Evolutionary conservation across 2,113 vertebrate genomes (phyloP).

Genomic region (Lipophrys pholis): DNA sequence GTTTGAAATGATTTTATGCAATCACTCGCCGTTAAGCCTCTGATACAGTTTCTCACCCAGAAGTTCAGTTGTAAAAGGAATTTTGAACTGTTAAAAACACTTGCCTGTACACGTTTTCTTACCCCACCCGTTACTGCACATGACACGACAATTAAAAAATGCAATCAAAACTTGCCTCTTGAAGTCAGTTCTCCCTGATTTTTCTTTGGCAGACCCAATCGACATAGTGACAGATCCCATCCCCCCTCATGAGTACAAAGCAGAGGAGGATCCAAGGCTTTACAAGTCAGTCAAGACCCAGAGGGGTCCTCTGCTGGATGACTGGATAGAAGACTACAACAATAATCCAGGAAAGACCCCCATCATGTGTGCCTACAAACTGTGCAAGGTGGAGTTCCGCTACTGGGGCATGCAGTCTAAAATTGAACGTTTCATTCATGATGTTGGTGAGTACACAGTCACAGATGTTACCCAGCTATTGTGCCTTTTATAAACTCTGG

Average conservation of each 20-base stretch:
- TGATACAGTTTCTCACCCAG: neutral
- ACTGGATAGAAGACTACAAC: constrained; percentile 94
- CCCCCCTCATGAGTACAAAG: constrained; percentile 92
- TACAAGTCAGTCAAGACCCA: constrained; percentile 93
- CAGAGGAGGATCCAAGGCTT: constrained; percentile 93
- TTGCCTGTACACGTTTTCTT: constrained; percentile 12
- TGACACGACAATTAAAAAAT: neutral
- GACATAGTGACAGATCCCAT: constrained; percentile 97
- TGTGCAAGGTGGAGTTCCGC: constrained; percentile 99
- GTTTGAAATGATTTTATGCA: constrained; percentile 34
- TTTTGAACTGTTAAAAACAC: constrained; percentile 17
- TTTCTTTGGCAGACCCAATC: constrained; percentile 87
- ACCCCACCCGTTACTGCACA: neutral
- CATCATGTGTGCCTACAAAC: constrained; percentile 98
- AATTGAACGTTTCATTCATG: constrained; percentile 98
- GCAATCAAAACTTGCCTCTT: neutral
- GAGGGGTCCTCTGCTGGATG: constrained; percentile 91
- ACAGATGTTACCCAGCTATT: neutral
- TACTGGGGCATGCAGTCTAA: constrained; percentile 99
- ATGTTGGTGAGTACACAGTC: constrained; percentile 88
- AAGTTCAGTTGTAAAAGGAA: constrained; percentile 15
- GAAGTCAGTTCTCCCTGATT: constrained; percentile 2
- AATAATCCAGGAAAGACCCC: constrained; percentile 86
- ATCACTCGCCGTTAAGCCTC: constrained; percentile 1
- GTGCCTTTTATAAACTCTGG: too few relatives aligned